Conservation (phyloP, 2,888 invertebrate genomes). For the Hypsopygia costalis region DNA sequence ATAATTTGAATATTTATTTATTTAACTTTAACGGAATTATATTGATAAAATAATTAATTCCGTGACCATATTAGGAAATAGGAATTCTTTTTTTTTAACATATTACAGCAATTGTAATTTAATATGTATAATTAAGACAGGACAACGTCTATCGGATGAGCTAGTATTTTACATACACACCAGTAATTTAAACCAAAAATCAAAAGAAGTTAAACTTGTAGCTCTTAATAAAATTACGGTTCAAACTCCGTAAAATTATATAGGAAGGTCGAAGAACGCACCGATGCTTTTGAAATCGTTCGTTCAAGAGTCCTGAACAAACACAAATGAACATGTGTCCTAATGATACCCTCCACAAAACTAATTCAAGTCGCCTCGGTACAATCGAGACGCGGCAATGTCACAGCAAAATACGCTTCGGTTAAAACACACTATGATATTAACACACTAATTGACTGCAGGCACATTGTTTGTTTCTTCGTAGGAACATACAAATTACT, state of each 20-base stretch:
- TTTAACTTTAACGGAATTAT: too few species aligned
- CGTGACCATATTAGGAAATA: too few species aligned
- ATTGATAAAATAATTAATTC: too few species aligned
- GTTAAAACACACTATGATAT: constrained; percentile 44
- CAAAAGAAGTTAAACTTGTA: constrained; percentile 13
- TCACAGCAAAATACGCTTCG: constrained; percentile 53
- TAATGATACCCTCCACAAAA: constrained; percentile 51
- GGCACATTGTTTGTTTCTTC: constrained; percentile 37
- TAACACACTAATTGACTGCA: constrained; percentile 48
- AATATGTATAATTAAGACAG: too few species aligned
- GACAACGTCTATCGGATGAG: too few species aligned
- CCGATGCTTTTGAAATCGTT: constrained; percentile 54
- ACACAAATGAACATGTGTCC: constrained; percentile 67
- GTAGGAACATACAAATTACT: constrained; percentile 44
- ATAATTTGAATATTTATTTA: too few species aligned
- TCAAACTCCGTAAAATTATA: constrained; percentile 53
- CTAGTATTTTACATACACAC: too few species aligned
- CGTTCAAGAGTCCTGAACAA: constrained; percentile 69
- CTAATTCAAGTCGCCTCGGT: constrained; percentile 50
- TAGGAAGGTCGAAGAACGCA: constrained; percentile 43
- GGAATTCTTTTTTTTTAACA: too few species aligned
- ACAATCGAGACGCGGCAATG: constrained; percentile 34
- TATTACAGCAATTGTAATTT: too few species aligned
- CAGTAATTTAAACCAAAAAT: constrained; percentile 11
- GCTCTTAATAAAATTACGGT: constrained; percentile 26